Percentiles rank a stretch among this genome's conserved stretches.
Conservation (phyloP, 1,140 invertebrate species). For the Hylaeus anthracinus region DNA sequence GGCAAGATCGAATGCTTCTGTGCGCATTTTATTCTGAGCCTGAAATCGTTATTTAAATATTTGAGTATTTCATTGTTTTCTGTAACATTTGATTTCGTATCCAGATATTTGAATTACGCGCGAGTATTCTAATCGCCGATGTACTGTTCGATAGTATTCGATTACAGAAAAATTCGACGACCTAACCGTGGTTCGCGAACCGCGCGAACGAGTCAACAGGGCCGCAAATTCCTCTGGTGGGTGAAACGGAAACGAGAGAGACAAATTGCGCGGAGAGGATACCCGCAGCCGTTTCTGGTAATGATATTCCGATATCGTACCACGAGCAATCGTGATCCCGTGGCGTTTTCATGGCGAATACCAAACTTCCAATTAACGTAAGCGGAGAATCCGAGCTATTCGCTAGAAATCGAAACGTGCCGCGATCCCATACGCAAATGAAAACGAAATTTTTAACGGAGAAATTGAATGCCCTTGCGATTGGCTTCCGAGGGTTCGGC, state of each 20-base stretch:
- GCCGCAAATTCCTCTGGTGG: not conserved
- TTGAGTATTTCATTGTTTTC: too few relatives aligned
- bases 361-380: not conserved
- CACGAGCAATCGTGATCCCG: not conserved
- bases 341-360: not conserved
- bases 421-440: too few relatives aligned
- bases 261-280: not conserved
- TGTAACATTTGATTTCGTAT: too few relatives aligned
- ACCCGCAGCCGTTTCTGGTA: not conserved
- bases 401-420: not conserved
- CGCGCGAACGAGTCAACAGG: too few relatives aligned
- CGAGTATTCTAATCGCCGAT: too few relatives aligned
- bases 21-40: too few relatives aligned
- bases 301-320: not conserved
- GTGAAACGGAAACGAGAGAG: not conserved
- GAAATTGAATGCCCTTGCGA: not conserved
- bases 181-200: too few relatives aligned
- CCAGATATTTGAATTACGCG: too few relatives aligned
- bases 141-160: too few relatives aligned
- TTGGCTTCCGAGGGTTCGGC: not conserved
- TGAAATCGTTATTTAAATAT: too few relatives aligned
- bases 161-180: too few relatives aligned
- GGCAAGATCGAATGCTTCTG: too few relatives aligned
- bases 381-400: not conserved
- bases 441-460: conserved; percentile 10